A percentile compares a stretch with the other conserved stretches of the same genome.
Conservation (phyloP, 92 coral and sea anemone genomes). For the Pocillopora grandis region DNA sequence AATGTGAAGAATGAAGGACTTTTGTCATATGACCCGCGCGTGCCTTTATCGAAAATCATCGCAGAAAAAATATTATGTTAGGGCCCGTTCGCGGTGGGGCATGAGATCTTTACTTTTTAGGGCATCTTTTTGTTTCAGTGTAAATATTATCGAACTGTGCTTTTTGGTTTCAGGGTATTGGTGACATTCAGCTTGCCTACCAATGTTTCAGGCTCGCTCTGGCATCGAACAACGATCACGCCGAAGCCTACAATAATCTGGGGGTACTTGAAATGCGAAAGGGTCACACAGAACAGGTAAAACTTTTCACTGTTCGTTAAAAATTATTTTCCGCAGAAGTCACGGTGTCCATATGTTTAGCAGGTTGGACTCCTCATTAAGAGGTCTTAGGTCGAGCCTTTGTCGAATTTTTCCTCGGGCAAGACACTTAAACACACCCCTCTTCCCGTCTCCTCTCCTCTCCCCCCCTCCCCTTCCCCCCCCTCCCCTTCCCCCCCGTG, state of each 20-base stretch:
- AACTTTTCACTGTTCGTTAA: neutral
- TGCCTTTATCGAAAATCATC: no score
- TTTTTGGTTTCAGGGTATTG: slow-evolving; percentile 77
- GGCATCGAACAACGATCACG: slow-evolving; percentile 93
- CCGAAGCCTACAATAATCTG: slow-evolving; percentile 95
- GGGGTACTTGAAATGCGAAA: slow-evolving; percentile 97
- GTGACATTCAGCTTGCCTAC: slow-evolving; percentile 88
- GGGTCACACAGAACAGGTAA: slow-evolving; percentile 95
- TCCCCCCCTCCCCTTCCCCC: no score
- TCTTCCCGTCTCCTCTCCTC: no score
- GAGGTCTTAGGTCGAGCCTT: neutral
- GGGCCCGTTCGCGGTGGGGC: no score
- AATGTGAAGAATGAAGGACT: no score
- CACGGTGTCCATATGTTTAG: neutral
- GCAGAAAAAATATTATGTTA: no score
- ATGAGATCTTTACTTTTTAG: no score
- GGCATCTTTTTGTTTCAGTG: neutral
- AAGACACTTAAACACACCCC: no score
- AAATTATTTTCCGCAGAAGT: neutral
- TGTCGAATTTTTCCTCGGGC: neutral
- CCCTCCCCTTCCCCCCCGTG: no score
- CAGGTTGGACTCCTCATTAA: neutral
- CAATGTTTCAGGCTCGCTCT: slow-evolving; percentile 96
- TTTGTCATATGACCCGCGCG: no score
- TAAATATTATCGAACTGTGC: neutral